phyloP scores from a whole-genome alignment of 2,797 vertebrate genomes.

The Todus mexicanus region DNA sequence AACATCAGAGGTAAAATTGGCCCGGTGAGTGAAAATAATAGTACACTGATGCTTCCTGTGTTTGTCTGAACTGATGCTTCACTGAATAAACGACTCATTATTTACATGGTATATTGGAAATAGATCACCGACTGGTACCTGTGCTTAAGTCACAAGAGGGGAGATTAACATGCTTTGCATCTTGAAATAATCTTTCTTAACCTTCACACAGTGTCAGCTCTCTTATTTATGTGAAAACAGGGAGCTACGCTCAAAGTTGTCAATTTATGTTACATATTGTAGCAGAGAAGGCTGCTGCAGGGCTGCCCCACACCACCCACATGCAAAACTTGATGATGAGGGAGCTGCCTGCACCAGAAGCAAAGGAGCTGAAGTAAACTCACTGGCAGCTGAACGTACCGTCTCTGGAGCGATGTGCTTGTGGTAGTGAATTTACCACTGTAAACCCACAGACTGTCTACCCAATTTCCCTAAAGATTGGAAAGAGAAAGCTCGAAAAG shows the following conservation, averaged over 20 bases:
- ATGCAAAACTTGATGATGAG: background rate
- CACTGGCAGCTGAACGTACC: background rate
- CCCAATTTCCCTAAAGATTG: conserved; percentile 1
- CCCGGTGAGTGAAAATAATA: background rate
- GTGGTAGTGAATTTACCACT: background rate
- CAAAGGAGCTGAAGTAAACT: background rate
- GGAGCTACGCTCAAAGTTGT: background rate
- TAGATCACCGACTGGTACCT: conserved; percentile 44
- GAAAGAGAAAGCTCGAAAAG: background rate
- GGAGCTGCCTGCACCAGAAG: background rate
- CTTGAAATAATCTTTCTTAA: conserved; percentile 29
- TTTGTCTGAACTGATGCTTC: conserved; percentile 19
- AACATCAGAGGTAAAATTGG: background rate
- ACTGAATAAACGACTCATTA: conserved; percentile 45
- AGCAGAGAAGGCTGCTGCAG: background rate
- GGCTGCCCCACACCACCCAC: background rate
- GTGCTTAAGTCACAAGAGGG: conserved; percentile 7
- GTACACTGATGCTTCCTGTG: background rate
- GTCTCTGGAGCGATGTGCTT: background rate
- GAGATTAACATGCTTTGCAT: conserved; percentile 38
- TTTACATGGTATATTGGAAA: conserved; percentile 31
- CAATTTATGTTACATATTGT: background rate
- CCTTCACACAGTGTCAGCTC: background rate
- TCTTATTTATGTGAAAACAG: background rate
- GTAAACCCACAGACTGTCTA: background rate